Evolutionary conservation across 2,888 invertebrate genomes (phyloP).

Genomic region (Tanytarsus gracilentus): DNA sequence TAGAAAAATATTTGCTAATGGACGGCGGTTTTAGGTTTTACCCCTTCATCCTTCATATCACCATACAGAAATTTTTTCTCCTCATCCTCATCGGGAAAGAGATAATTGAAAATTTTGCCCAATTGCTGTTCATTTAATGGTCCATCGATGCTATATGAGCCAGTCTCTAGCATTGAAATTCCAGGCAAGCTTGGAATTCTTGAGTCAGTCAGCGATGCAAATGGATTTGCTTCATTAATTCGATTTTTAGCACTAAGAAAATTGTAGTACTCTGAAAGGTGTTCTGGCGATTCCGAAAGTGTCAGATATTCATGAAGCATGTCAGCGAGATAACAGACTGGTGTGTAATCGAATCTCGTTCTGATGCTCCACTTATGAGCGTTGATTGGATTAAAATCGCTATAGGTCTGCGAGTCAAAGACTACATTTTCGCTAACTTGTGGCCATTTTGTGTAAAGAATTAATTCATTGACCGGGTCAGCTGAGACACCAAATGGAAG

Average conservation of each 20-base stretch:
- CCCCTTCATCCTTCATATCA: conserved; percentile 45
- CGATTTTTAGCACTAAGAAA: conserved; percentile 29
- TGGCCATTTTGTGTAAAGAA: conserved; percentile 78
- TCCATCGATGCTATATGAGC: conserved; percentile 49
- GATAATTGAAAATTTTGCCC: conserved; percentile 66
- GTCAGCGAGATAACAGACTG: conserved; percentile 68
- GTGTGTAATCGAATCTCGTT: conserved; percentile 56
- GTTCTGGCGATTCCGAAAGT: conserved; percentile 49
- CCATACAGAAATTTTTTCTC: conserved; percentile 50
- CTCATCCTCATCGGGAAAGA: conserved; percentile 81
- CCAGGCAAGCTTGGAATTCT: conserved; percentile 55
- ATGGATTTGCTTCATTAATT: conserved; percentile 48
- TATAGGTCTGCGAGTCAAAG: conserved; percentile 77
- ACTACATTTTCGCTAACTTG: conserved; percentile 74
- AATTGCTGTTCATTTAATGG: conserved; percentile 69
- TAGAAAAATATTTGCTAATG: not conserved
- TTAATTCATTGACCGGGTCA: conserved; percentile 69
- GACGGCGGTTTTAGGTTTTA: conserved; percentile 31
- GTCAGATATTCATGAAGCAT: conserved; percentile 62
- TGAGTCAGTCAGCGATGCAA: conserved; percentile 67
- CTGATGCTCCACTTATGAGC: conserved; percentile 72
- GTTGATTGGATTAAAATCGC: conserved; percentile 75
- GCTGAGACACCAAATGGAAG: conserved; percentile 79
- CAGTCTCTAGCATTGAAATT: conserved; percentile 40
- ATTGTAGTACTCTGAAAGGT: conserved; percentile 34